phyloP scores from a whole-genome alignment of 2,888 invertebrate genomes.

The Oscheius sp. region DNA sequence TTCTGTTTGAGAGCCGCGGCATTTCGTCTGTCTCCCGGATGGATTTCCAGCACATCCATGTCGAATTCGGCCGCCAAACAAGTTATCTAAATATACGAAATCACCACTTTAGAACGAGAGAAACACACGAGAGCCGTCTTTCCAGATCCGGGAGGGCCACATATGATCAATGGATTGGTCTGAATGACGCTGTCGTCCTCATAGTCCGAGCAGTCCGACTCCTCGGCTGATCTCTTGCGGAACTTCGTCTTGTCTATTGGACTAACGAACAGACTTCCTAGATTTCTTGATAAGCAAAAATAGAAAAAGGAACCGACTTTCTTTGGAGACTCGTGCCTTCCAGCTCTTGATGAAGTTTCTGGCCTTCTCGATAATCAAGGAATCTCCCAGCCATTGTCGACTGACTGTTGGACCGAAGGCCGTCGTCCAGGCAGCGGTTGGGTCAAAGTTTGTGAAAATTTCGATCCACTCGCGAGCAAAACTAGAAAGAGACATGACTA shows the following conservation, averaged over 20 bases:
- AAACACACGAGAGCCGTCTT: constrained; percentile 24
- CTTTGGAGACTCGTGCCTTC: constrained; percentile 18
- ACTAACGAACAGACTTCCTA: not conserved
- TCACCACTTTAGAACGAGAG: not conserved
- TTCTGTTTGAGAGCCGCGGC: constrained; percentile 20
- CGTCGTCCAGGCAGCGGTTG: not conserved
- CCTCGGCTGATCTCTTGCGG: not conserved
- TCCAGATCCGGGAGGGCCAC: constrained; percentile 20
- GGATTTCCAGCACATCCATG: constrained; percentile 27
- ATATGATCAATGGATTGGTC: constrained; percentile 23
- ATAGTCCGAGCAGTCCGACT: constrained; percentile 13
- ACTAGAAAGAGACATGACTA: too few species aligned
- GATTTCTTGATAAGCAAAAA: not conserved
- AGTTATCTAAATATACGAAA: constrained; percentile 13
- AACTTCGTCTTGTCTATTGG: not conserved
- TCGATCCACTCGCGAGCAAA: not conserved
- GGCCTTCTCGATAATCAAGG: not conserved
- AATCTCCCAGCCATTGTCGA: constrained; percentile 8
- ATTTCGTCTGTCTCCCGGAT: constrained; percentile 25
- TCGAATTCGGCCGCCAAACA: constrained; percentile 15
- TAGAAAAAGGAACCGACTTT: not conserved
- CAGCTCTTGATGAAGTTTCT: constrained; percentile 1
- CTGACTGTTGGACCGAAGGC: not conserved
- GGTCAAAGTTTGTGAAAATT: not conserved
- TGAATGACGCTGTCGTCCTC: constrained; percentile 1